phyloP scores from a whole-genome alignment of 2,113 vertebrate species.

The Erythrocercus mccallii region DNA sequence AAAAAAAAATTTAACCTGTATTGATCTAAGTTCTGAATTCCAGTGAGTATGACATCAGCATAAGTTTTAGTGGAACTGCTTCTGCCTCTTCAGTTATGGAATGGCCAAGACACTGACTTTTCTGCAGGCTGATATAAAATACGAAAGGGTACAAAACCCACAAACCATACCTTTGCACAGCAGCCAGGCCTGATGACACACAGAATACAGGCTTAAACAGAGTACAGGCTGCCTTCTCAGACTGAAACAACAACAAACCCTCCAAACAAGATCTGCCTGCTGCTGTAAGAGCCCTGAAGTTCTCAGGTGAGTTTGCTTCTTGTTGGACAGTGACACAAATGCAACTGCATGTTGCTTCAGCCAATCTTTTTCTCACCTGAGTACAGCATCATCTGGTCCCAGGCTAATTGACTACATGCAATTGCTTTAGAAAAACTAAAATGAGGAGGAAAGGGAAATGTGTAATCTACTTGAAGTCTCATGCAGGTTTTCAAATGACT shows the following conservation, averaged over 20 bases:
- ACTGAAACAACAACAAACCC: neutral
- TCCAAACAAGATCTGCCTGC: neutral
- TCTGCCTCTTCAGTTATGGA: neutral
- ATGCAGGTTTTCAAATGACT: neutral
- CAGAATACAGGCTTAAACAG: neutral
- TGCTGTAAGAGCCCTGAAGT: neutral
- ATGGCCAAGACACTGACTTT: neutral
- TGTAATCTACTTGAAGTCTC: neutral
- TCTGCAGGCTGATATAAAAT: neutral
- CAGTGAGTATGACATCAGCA: neutral
- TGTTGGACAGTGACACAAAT: neutral
- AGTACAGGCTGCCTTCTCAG: neutral
- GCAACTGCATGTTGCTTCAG: neutral
- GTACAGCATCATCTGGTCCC: neutral
- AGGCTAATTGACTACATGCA: neutral
- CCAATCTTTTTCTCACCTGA: neutral
- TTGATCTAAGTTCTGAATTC: neutral
- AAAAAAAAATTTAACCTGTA: no score
- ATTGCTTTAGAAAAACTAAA: neutral
- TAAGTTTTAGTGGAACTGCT: neutral
- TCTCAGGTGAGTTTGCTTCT: neutral
- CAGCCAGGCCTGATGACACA: neutral
- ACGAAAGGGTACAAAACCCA: fast-evolving
- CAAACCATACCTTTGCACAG: neutral
- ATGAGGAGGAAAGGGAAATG: neutral